Evolutionary conservation across 2,888 invertebrate genomes (phyloP).

Genomic region (Gymnocheta viridis): DNA sequence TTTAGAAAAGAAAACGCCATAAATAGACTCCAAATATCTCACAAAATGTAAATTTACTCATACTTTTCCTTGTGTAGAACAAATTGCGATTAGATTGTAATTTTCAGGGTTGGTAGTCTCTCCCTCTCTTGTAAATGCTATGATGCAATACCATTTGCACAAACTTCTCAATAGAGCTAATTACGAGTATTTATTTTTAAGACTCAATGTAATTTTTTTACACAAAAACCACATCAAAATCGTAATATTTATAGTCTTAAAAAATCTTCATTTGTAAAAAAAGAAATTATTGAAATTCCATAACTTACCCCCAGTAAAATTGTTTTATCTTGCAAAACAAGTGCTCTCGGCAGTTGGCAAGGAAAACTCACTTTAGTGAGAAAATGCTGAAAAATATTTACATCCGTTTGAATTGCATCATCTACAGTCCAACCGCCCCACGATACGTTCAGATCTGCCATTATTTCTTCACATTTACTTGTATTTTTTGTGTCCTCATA

Average conservation of each 20-base stretch:
- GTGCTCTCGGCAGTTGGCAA: constrained; percentile 72
- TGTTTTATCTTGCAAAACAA: constrained; percentile 67
- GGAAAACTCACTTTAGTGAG: constrained; percentile 66
- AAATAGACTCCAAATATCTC: too few species aligned
- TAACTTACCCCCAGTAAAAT: constrained; percentile 73
- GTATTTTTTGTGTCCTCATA: background rate
- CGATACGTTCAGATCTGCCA: constrained; percentile 14
- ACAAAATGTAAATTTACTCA: too few species aligned
- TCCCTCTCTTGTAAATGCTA: too few species aligned
- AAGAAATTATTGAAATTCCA: background rate
- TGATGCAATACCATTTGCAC: too few species aligned
- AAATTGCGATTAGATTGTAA: too few species aligned
- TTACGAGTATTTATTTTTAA: background rate
- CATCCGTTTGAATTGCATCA: background rate
- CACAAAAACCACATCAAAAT: background rate
- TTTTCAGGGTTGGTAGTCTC: too few species aligned
- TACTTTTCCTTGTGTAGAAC: too few species aligned
- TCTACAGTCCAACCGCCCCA: constrained; percentile 19
- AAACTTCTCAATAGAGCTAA: too few species aligned
- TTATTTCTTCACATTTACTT: constrained; percentile 39
- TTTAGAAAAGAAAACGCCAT: too few species aligned
- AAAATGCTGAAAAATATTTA: constrained; percentile 49
- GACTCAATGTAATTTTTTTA: background rate
- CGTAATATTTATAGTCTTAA: background rate
- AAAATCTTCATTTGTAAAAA: background rate